These are phyloP conservation scores for Andrena haemorrhoa DNA, from an alignment of 2,888 invertebrate species.

Conservation along the genomic window DNA sequence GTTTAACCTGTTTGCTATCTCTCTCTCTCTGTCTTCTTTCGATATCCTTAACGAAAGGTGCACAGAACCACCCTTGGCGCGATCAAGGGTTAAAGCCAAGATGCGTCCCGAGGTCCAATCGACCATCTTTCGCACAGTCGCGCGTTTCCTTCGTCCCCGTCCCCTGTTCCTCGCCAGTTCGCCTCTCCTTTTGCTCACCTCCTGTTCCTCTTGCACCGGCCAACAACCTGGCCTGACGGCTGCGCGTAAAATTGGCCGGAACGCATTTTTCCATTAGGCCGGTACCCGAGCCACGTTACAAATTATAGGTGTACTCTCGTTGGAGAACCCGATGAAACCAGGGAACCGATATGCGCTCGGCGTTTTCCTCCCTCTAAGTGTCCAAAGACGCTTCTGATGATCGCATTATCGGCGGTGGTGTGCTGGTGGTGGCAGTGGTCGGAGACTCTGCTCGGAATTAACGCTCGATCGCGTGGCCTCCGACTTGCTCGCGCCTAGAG, in stretches of 20 bases:
- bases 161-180: conserved; percentile 4
- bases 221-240: conserved; percentile 73
- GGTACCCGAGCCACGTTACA: conserved; percentile 78
- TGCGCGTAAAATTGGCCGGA: conserved; percentile 80
- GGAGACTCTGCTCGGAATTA: conserved; percentile 15
- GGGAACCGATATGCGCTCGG: conserved; percentile 69
- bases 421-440: not conserved
- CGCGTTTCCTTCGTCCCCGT: conserved; percentile 32
- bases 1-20: too few species aligned
- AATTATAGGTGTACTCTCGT: conserved; percentile 80
- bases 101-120: not conserved
- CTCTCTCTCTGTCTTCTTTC: not conserved
- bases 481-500: not conserved
- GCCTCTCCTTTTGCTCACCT: conserved; percentile 29
- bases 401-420: conserved; percentile 13
- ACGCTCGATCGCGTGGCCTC: conserved; percentile 10
- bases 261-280: conserved; percentile 82
- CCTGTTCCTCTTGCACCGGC: conserved; percentile 43
- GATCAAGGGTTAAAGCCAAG: conserved; percentile 19
- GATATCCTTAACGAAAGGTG: not conserved
- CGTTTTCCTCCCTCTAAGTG: conserved; percentile 64
- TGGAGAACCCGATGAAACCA: conserved; percentile 73
- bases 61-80: not conserved
- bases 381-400: conserved; percentile 25
- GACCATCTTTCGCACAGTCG: conserved; percentile 48